phyloP scores from a whole-genome alignment of 1,140 invertebrate species.

The Littorina saxatilis region DNA sequence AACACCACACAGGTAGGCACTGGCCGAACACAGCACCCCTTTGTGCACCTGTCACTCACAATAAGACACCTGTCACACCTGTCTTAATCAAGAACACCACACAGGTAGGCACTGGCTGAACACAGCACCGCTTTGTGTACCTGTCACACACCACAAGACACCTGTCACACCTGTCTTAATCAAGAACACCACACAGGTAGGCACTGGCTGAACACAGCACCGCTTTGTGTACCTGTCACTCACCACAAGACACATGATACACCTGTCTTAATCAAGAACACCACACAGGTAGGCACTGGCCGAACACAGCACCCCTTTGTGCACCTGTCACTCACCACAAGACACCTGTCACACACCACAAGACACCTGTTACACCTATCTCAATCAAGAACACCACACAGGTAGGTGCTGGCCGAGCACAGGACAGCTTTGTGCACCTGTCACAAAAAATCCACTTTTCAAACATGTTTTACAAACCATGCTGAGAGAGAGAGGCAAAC shows the following conservation, averaged over 20 bases:
- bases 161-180: background rate
- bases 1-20: too few species aligned
- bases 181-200: conserved; percentile 36
- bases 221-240: conserved; percentile 40
- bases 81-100: background rate
- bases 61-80: conserved; percentile 5
- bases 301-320: conserved; percentile 39
- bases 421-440: conserved; percentile 47
- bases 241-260: background rate
- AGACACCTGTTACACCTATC: conserved; percentile 3
- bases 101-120: conserved; percentile 42
- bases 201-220: conserved; percentile 45
- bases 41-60: background rate
- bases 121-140: conserved; percentile 42
- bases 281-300: conserved; percentile 39
- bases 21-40: background rate
- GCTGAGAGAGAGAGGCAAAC: background rate
- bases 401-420: conserved; percentile 47
- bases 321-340: background rate
- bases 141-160: background rate
- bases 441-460: background rate
- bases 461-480: too few species aligned
- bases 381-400: conserved; percentile 36
- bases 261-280: conserved; percentile 23
- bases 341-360: background rate